These are phyloP conservation scores for Zapornia atra DNA, from an alignment of 2,113 vertebrate species.

Conservation along the genomic window DNA sequence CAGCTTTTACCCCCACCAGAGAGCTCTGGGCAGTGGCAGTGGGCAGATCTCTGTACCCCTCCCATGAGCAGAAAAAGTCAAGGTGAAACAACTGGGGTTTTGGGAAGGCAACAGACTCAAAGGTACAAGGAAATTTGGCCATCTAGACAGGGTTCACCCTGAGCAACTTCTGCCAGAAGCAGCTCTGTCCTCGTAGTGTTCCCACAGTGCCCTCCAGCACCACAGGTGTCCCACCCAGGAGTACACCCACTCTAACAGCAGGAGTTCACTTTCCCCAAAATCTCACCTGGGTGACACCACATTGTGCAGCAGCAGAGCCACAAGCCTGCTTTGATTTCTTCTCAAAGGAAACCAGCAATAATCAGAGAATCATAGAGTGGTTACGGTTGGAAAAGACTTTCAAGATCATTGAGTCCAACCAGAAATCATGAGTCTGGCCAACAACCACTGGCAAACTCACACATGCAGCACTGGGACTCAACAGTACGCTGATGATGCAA, in stretches of 20 bases:
- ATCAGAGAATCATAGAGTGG: too few relatives aligned
- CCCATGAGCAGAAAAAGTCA: background rate
- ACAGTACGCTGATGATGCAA: accelerated
- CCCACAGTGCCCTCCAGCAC: background rate
- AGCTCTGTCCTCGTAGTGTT: accelerated
- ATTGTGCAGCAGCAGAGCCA: too few relatives aligned
- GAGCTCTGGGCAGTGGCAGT: background rate
- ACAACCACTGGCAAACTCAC: background rate
- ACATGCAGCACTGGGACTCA: accelerated
- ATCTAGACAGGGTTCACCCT: background rate
- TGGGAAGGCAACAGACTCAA: background rate
- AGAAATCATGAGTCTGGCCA: background rate
- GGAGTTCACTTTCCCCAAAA: background rate
- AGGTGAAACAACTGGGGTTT: background rate
- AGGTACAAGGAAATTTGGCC: background rate
- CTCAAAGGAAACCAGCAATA: background rate
- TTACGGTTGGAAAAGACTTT: too few relatives aligned
- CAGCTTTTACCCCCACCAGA: accelerated
- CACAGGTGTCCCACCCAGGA: too few relatives aligned
- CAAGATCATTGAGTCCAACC: too few relatives aligned
- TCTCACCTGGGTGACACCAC: background rate
- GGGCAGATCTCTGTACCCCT: background rate
- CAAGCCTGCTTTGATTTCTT: background rate
- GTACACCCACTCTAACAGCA: accelerated
- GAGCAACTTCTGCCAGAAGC: background rate